These are phyloP conservation scores for Campoplex capitator DNA, from an alignment of 2,888 invertebrate species.

Conservation along the genomic window DNA sequence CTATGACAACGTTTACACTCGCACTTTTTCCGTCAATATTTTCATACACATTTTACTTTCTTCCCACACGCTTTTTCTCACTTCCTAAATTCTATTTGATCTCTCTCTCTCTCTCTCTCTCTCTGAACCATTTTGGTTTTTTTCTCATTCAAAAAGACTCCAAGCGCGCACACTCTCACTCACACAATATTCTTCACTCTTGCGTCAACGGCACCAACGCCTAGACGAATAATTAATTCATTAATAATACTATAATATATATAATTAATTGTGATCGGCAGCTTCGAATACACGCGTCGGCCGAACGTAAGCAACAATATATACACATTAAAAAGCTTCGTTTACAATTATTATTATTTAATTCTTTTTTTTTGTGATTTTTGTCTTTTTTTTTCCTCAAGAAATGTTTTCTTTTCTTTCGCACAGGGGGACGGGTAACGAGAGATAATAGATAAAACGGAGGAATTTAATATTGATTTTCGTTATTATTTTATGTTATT, in stretches of 20 bases:
- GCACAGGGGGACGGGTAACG: constrained; percentile 59
- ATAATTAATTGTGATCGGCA: constrained; percentile 64
- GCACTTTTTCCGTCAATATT: constrained; percentile 9
- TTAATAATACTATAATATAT: constrained; percentile 62
- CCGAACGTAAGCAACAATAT: constrained; percentile 80
- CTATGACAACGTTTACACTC: constrained; percentile 54
- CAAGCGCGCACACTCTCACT: constrained; percentile 2
- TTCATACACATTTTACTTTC: constrained; percentile 15
- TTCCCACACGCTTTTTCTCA: constrained; percentile 23
- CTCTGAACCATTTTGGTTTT: not conserved
- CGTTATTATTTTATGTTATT: not conserved
- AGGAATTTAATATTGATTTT: constrained; percentile 30
- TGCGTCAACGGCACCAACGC: constrained; percentile 29
- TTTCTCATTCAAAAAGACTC: constrained; percentile 7
- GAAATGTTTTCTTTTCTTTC: constrained; percentile 55
- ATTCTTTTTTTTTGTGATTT: constrained; percentile 39
- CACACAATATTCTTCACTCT: constrained; percentile 37
- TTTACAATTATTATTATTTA: constrained; percentile 62
- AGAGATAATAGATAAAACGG: constrained; percentile 56
- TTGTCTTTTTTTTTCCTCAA: constrained; percentile 48
- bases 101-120: not conserved
- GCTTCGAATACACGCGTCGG: constrained; percentile 75
- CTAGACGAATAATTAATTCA: constrained; percentile 57
- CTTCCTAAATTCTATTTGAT: constrained; percentile 28
- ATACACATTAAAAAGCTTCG: constrained; percentile 81